These are phyloP conservation scores for Alethe castanea DNA, from an alignment of 2,113 vertebrate species.

Conservation along the genomic window DNA sequence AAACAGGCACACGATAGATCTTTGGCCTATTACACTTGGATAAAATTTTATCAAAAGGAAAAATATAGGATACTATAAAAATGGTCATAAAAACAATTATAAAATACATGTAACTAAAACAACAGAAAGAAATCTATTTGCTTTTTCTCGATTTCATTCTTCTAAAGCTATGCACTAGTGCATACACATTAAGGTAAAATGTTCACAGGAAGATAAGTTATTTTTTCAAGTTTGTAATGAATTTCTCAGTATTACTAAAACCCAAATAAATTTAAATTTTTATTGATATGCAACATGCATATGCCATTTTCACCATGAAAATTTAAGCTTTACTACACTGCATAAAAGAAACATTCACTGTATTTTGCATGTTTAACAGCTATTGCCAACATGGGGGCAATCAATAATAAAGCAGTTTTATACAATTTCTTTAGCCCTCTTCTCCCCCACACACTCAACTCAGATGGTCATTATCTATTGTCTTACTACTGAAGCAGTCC, in stretches of 20 bases:
- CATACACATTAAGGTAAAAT: neutral
- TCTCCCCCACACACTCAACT: neutral
- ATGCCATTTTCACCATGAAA: neutral
- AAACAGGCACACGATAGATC: neutral
- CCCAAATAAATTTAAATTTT: neutral
- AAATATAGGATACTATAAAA: neutral
- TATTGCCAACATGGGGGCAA: neutral
- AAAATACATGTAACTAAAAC: neutral
- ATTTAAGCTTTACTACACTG: neutral
- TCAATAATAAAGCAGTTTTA: neutral
- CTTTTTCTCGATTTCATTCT: neutral
- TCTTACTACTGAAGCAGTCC: neutral
- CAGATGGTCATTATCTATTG: neutral
- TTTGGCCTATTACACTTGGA: neutral
- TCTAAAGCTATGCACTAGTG: neutral
- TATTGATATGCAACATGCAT: neutral
- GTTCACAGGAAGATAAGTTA: neutral
- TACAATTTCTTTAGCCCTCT: neutral
- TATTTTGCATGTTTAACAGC: neutral
- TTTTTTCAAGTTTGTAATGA: neutral
- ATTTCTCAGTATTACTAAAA: neutral
- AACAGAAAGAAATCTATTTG: neutral
- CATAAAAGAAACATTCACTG: neutral
- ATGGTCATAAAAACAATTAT: neutral
- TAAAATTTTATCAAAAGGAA: neutral